Evolutionary conservation across 1,140 invertebrate species (phyloP).

Genomic region (Rhopalosiphum maidis): DNA sequence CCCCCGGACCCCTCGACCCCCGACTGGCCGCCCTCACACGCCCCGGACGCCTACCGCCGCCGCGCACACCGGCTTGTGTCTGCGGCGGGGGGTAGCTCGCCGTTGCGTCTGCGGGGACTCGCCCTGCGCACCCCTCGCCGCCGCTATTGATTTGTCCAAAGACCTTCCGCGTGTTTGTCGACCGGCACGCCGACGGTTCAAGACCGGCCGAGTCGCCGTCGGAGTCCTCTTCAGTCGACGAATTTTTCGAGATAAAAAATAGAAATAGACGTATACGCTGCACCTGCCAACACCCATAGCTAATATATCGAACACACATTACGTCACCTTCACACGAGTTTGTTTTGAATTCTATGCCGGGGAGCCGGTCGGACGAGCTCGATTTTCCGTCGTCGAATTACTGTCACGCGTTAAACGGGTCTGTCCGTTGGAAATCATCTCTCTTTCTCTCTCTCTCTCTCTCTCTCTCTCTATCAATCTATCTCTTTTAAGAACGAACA

Average conservation of each 20-base stretch:
- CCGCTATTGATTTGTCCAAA: conserved; percentile 56
- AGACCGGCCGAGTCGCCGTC: not conserved
- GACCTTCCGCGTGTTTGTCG: conserved; percentile 55
- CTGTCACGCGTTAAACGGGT: not conserved
- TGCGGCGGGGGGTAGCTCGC: not conserved
- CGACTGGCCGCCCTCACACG: not conserved
- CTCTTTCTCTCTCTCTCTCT: not conserved
- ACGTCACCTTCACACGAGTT: not conserved
- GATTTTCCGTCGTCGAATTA: not conserved
- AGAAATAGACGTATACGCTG: not conserved
- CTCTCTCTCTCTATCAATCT: not conserved
- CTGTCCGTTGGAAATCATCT: not conserved
- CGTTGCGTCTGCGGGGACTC: conserved; percentile 55
- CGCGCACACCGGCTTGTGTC: not conserved
- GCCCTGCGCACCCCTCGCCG: conserved; percentile 38
- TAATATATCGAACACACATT: not conserved
- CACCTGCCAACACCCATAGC: not conserved
- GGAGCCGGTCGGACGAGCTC: not conserved
- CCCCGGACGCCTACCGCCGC: too few species aligned
- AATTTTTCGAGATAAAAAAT: not conserved
- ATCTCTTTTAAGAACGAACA: not conserved
- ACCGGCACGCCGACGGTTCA: conserved; percentile 46
- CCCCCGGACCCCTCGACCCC: not conserved
- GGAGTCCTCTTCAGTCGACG: not conserved
- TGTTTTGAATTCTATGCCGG: not conserved